Evolutionary conservation across 2,888 invertebrate genomes (phyloP).

Genomic region (Hypomecis atomaria): DNA sequence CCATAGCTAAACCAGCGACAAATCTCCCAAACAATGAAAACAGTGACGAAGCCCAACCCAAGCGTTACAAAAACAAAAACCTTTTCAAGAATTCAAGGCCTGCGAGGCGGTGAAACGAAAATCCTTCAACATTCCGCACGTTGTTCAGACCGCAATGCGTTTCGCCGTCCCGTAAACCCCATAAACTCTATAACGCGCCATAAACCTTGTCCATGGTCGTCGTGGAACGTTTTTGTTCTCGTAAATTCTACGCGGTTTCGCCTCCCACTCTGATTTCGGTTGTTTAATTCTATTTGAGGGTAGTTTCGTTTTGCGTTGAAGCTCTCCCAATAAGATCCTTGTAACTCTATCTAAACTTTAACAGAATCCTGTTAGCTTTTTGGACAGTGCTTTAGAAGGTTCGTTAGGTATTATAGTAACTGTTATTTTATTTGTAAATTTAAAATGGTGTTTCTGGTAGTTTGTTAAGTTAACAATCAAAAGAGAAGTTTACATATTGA

Average conservation of each 20-base stretch:
- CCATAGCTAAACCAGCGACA: neutral
- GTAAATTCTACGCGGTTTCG: constrained; percentile 29
- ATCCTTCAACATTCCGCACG: constrained; percentile 29
- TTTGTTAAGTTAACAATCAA: no score
- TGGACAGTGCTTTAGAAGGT: neutral
- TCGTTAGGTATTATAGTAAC: neutral
- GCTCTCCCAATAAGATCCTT: neutral
- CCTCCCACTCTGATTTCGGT: constrained; percentile 25
- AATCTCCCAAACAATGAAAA: neutral
- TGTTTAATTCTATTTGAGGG: constrained; percentile 27
- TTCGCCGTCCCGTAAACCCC: constrained; percentile 36
- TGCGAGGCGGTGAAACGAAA: constrained; percentile 12
- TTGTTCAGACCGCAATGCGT: constrained; percentile 31
- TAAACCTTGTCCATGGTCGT: constrained; percentile 42
- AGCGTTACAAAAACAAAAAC: constrained; percentile 8
- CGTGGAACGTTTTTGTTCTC: constrained; percentile 25
- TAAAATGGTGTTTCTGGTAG: no score
- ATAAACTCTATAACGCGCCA: constrained; percentile 39
- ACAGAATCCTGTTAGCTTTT: neutral
- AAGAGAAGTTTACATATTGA: no score
- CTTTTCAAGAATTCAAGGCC: constrained; percentile 21
- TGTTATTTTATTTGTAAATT: neutral
- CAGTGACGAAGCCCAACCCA: neutral
- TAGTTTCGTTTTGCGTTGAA: constrained; percentile 5
- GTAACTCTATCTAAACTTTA: neutral